phyloP scores from a whole-genome alignment of 2,797 vertebrate species.

The Catostomus latipinnis region DNA sequence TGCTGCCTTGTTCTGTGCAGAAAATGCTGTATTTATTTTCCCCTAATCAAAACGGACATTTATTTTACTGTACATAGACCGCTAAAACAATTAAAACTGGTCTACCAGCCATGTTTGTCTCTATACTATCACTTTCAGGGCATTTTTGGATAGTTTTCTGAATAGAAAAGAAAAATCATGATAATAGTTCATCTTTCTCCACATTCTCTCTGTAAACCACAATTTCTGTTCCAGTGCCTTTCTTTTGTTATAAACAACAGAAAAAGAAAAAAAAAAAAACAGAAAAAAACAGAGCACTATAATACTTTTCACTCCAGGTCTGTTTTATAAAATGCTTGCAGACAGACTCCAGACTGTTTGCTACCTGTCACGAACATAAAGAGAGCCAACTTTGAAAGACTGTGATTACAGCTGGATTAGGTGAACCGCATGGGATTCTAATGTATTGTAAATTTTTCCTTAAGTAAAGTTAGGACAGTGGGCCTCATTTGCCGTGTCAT shows the following conservation, averaged over 20 bases:
- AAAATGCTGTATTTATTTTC: slow-evolving; percentile 61
- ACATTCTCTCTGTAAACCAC: slow-evolving; percentile 65
- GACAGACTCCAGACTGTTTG: slow-evolving; percentile 60
- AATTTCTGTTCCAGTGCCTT: slow-evolving; percentile 80
- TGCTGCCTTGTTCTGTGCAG: slow-evolving; percentile 60
- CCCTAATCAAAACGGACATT: slow-evolving; percentile 52
- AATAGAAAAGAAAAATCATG: slow-evolving; percentile 49
- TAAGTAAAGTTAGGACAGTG: slow-evolving; percentile 44
- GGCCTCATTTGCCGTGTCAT: slow-evolving; percentile 29
- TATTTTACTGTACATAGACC: slow-evolving; percentile 35
- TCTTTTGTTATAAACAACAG: slow-evolving; percentile 64
- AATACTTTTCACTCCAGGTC: slow-evolving; percentile 64
- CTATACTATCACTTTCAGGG: neutral
- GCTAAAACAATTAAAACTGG: slow-evolving; percentile 41
- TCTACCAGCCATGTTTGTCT: slow-evolving; percentile 11
- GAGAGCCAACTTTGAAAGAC: slow-evolving; percentile 63
- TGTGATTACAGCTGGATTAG: slow-evolving; percentile 62
- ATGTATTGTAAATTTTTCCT: slow-evolving; percentile 54
- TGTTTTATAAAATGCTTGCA: slow-evolving; percentile 35
- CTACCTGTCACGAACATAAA: slow-evolving; percentile 58
- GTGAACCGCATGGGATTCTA: slow-evolving; percentile 59
- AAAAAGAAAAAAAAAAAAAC: slow-evolving; percentile 56
- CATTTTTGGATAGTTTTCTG: slow-evolving; percentile 37
- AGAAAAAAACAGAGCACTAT: slow-evolving; percentile 64
- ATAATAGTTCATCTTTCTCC: slow-evolving; percentile 51